A percentile compares a stretch with the other conserved stretches of the same genome.
Evolutionary conservation across 2,113 vertebrate species (phyloP).

Genomic region (Suncus etruscus): DNA sequence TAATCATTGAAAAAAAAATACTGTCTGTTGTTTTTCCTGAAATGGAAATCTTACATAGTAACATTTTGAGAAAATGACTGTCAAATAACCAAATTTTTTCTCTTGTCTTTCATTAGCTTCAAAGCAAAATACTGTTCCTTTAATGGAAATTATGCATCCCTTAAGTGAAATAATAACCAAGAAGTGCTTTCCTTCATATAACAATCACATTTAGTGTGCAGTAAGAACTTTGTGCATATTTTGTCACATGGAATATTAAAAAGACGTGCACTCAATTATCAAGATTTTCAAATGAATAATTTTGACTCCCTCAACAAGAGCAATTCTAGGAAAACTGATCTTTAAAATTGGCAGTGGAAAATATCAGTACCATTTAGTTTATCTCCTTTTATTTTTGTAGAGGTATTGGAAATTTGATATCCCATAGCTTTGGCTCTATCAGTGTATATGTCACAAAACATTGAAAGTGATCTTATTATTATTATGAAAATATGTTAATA

Average conservation of each 20-base stretch:
- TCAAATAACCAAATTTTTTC: background rate
- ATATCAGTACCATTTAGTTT: background rate
- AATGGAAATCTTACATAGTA: background rate
- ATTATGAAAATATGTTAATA: background rate
- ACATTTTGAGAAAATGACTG: slow-evolving; percentile 41
- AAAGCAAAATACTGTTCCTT: slow-evolving; percentile 27
- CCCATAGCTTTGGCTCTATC: background rate
- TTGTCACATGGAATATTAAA: slow-evolving; percentile 48
- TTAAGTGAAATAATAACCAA: slow-evolving; percentile 35
- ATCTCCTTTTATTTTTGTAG: background rate
- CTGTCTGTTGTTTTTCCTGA: background rate
- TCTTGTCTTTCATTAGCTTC: slow-evolving; percentile 39
- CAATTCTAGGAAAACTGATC: slow-evolving; percentile 7
- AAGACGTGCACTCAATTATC: background rate
- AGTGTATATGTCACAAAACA: background rate
- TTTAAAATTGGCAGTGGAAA: background rate
- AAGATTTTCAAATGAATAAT: slow-evolving; percentile 22
- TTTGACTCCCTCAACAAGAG: slow-evolving; percentile 11
- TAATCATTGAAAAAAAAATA: slow-evolving; percentile 31
- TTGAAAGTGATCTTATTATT: background rate
- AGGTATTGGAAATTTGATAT: background rate
- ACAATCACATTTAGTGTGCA: slow-evolving; percentile 21
- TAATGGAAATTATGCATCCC: slow-evolving; percentile 3
- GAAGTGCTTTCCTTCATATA: background rate
- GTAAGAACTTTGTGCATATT: background rate